Evolutionary conservation across 2,888 invertebrate species (phyloP).

Genomic region (Mechanitis mazaeus): DNA sequence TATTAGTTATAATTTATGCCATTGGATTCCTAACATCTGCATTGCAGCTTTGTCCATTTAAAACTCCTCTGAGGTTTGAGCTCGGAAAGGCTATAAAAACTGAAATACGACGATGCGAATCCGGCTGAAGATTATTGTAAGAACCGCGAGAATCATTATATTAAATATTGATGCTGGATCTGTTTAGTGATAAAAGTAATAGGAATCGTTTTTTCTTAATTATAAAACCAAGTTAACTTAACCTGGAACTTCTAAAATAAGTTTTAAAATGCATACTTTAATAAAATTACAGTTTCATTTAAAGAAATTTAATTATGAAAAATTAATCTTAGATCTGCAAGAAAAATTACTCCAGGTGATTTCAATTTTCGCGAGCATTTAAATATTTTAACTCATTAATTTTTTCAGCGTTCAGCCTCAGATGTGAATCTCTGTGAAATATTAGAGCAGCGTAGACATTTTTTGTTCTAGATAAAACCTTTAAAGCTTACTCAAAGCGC

Average conservation of each 20-base stretch:
- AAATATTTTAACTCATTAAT: conserved; percentile 27
- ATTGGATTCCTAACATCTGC: conserved; percentile 28
- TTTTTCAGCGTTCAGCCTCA: conserved; percentile 24
- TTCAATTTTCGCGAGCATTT: conserved; percentile 20
- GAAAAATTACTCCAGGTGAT: conserved; percentile 36
- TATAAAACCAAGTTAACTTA: neutral
- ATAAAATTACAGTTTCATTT: conserved; percentile 10
- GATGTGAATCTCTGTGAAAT: conserved; percentile 33
- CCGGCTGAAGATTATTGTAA: conserved; percentile 13
- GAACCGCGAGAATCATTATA: conserved; percentile 7
- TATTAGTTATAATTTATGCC: conserved; percentile 27
- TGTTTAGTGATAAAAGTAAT: neutral
- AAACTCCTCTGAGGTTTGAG: conserved; percentile 22
- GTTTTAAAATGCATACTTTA: neutral
- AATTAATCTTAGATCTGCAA: conserved; percentile 34
- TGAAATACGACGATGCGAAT: conserved; percentile 18
- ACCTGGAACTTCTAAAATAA: neutral
- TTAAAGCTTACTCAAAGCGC: conserved; percentile 34
- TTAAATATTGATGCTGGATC: neutral
- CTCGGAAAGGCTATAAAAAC: conserved; percentile 17
- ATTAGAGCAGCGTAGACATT: conserved; percentile 36
- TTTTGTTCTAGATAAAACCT: conserved; percentile 42
- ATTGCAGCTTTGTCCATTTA: conserved; percentile 27
- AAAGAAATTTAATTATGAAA: conserved; percentile 15
- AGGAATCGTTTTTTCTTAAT: neutral